Evolutionary conservation across 2,113 vertebrate genomes (phyloP).

Genomic region (Bufo bufo): DNA sequence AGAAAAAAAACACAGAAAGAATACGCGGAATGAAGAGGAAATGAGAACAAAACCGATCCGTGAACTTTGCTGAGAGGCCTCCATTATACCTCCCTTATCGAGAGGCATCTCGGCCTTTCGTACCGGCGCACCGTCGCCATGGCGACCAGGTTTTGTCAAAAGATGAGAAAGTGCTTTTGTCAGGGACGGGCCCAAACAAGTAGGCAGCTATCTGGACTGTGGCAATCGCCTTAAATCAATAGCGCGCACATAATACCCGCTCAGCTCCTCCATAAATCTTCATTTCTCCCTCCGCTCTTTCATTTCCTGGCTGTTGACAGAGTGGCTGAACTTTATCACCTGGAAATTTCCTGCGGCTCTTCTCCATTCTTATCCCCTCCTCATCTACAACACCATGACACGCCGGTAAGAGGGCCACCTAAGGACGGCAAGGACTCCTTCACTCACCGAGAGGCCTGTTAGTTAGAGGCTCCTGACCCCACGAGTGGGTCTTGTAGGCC

Average conservation of each 20-base stretch:
- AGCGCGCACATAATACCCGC: constrained; percentile 55
- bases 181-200: constrained; percentile 54
- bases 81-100: constrained; percentile 51
- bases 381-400: constrained; percentile 36
- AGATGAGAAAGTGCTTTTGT: constrained; percentile 58
- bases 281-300: constrained; percentile 50
- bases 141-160: constrained; percentile 46
- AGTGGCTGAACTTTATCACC: constrained; percentile 56
- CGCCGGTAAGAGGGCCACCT: not conserved
- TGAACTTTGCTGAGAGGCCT: constrained; percentile 45
- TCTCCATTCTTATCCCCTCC: constrained; percentile 40
- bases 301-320: constrained; percentile 59
- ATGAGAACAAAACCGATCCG: constrained; percentile 31
- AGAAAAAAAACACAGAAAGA: not conserved
- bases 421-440: not conserved
- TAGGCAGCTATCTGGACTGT: constrained; percentile 54
- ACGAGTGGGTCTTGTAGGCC: not conserved
- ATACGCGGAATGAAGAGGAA: not conserved
- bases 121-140: constrained; percentile 36
- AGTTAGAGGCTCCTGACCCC: not conserved
- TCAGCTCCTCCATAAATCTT: constrained; percentile 57
- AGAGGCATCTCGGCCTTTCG: constrained; percentile 33
- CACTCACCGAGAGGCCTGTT: not conserved
- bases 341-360: constrained; percentile 56
- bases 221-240: constrained; percentile 57